Evolutionary conservation across 2,888 invertebrate genomes (phyloP), one percentile per base, ranked within the genome.

Genomic region (Abscondita cerata): DNA sequence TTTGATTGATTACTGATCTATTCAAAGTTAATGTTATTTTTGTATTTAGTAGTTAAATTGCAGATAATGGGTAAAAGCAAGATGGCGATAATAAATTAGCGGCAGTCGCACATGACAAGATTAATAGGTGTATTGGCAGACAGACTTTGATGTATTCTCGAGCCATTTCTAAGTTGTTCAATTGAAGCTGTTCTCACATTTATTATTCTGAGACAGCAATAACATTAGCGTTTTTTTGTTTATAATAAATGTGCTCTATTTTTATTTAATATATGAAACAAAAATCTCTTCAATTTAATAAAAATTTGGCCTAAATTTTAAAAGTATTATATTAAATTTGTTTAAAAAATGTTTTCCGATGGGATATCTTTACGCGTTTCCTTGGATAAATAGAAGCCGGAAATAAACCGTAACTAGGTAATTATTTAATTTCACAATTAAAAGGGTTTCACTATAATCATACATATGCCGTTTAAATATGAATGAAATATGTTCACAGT

Each of bases 51-150:
- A 75, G 73, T 72, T 71, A 69, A 70, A 69, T 70, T 68, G 69
- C 68, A 67, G 62, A 60, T 71, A 71, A 68, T 65, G 65, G 65
- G 66, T 65, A 66, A 66, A 64, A 66, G 66, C 53, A 62, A 61
- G 72, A 73, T 67, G 68, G 72, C 72, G 72, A 75, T 78, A 78
- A 78, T 78, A 78, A 78, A 79, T 79, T 78, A 78, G 76, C 73
- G 70, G 76, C 71, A 75, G 76, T 73, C 77, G 73, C 62, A 67
- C 74, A 68, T 78, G 79, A 79, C 79, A 76, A 77, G 78, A 79
- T 78, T 78, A 79, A 79, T 79, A 77, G 78, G 78, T 77, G 78
- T 76, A 78, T 78, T 79, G 78, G 73, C 70, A 69, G 73, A 75
- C 76, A 75, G 78, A 78, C 78, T 78, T 78, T 78, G 79, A 78